Percentiles rank a stretch among this genome's conserved stretches.
phyloP scores from a whole-genome alignment of 2,888 invertebrate species.

The Atethmia centrago region DNA sequence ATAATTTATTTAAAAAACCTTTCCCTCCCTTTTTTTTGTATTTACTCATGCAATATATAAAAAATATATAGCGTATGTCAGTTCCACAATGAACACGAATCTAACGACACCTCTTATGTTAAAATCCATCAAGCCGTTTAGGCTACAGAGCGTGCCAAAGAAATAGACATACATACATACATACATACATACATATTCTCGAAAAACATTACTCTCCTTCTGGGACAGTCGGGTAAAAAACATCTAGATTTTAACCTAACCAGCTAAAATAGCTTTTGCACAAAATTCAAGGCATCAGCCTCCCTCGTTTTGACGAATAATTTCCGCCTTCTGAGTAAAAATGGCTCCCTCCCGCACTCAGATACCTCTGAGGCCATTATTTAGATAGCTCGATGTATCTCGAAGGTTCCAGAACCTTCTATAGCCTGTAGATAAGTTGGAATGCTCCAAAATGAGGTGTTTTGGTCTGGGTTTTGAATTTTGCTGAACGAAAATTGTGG shows the following conservation, averaged over 20 bases:
- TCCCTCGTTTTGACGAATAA: slow-evolving; percentile 50
- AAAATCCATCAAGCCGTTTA: no score
- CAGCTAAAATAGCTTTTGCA: slow-evolving; percentile 29
- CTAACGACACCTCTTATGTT: no score
- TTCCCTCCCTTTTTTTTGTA: no score
- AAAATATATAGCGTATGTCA: no score
- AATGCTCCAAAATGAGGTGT: slow-evolving; percentile 41
- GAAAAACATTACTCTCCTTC: no score
- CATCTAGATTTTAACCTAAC: slow-evolving; percentile 21
- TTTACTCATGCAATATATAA: no score
- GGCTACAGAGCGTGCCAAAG: no score
- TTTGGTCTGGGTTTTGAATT: slow-evolving; percentile 30
- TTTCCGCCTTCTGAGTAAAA: slow-evolving; percentile 62
- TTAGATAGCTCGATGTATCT: slow-evolving; percentile 60
- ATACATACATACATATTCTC: no score
- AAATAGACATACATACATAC: no score
- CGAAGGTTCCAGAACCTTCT: slow-evolving; percentile 26
- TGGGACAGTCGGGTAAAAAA: no score
- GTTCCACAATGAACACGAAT: no score
- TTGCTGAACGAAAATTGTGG: slow-evolving; percentile 11
- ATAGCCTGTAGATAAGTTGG: slow-evolving; percentile 60
- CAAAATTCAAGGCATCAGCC: slow-evolving; percentile 40
- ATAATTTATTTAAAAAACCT: no score
- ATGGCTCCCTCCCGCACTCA: slow-evolving; percentile 41
- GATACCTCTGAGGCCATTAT: slow-evolving; percentile 46